Evolutionary conservation across 1,140 invertebrate genomes (phyloP).

Genomic region (Trichoplusia ni): DNA sequence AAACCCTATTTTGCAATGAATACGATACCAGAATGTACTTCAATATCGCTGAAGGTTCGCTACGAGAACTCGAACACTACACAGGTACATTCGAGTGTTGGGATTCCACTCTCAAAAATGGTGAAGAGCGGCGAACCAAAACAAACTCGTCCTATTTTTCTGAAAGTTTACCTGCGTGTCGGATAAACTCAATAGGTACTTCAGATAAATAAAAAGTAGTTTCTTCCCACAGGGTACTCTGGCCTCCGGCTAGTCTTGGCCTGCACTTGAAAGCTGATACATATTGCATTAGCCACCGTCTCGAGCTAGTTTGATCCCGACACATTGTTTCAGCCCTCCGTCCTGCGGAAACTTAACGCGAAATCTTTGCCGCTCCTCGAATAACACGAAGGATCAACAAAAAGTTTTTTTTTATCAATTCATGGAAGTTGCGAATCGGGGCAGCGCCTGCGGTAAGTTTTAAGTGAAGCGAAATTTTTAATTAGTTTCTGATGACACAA

Average conservation of each 20-base stretch:
- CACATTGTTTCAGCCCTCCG: conserved; percentile 41
- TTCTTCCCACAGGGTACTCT: conserved; percentile 23
- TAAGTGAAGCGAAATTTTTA: conserved; percentile 26
- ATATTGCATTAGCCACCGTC: conserved; percentile 57
- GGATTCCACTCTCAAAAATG: too few species aligned
- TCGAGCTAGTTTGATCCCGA: conserved; percentile 38
- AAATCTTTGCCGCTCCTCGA: conserved; percentile 19
- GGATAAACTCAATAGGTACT: conserved; percentile 22
- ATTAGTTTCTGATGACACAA: conserved; percentile 26
- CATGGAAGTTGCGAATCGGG: conserved; percentile 25
- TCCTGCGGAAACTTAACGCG: conserved; percentile 14
- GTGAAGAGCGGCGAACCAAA: background rate
- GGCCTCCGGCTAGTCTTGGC: conserved; percentile 26
- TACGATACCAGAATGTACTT: too few species aligned
- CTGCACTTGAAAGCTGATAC: conserved; percentile 48
- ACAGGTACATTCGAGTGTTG: too few species aligned
- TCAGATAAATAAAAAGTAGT: conserved; percentile 32
- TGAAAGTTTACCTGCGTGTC: conserved; percentile 16
- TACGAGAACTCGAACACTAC: too few species aligned
- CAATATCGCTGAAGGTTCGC: background rate
- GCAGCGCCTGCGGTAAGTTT: conserved; percentile 4
- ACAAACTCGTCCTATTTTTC: conserved; percentile 10
- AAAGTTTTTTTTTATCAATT: conserved; percentile 31
- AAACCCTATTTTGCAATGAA: too few species aligned
- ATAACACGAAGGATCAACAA: conserved; percentile 32